phyloP scores from a whole-genome alignment of 2,113 vertebrate genomes.

The Tylochromis polylepis region DNA sequence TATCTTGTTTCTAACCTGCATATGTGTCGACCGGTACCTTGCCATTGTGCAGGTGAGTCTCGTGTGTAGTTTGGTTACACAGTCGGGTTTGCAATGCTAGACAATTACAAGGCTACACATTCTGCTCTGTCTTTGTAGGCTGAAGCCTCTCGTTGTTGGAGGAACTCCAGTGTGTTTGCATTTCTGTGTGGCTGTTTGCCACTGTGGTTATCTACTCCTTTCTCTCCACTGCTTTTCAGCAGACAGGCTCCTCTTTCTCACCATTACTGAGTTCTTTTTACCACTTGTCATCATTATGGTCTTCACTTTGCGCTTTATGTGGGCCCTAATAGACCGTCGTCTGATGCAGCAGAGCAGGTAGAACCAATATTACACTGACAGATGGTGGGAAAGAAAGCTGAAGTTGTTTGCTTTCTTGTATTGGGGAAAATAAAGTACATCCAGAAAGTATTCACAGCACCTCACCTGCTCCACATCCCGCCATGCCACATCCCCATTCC shows the following conservation, averaged over 20 bases:
- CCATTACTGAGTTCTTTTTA: conserved; percentile 89
- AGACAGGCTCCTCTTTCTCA: conserved; percentile 80
- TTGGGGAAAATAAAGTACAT: not conserved
- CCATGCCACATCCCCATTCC: too few relatives aligned
- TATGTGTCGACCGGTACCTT: conserved; percentile 93
- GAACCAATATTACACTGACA: not conserved
- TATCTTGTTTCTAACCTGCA: conserved; percentile 93
- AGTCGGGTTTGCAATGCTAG: not conserved
- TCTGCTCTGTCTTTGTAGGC: conserved; percentile 26
- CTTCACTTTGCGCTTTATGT: conserved; percentile 88
- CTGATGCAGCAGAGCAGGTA: conserved; percentile 90
- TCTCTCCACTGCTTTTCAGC: conserved; percentile 78
- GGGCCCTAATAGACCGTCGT: conserved; percentile 81
- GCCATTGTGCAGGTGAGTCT: conserved; percentile 83
- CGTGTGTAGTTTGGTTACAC: not conserved
- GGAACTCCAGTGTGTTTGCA: conserved; percentile 81
- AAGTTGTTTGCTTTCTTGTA: not conserved
- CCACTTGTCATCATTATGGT: conserved; percentile 86
- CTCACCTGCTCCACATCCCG: too few relatives aligned
- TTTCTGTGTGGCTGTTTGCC: conserved; percentile 89
- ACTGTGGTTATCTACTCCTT: conserved; percentile 89
- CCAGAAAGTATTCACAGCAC: too few relatives aligned
- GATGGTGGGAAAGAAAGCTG: not conserved
- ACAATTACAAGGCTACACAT: not conserved
- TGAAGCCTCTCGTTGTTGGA: conserved; percentile 79